Percentiles rank a stretch among this genome's conserved stretches.
These are phyloP conservation scores for Lindbergichthys nudifrons DNA, from an alignment of 2,797 vertebrate species.

Conservation along the genomic window DNA sequence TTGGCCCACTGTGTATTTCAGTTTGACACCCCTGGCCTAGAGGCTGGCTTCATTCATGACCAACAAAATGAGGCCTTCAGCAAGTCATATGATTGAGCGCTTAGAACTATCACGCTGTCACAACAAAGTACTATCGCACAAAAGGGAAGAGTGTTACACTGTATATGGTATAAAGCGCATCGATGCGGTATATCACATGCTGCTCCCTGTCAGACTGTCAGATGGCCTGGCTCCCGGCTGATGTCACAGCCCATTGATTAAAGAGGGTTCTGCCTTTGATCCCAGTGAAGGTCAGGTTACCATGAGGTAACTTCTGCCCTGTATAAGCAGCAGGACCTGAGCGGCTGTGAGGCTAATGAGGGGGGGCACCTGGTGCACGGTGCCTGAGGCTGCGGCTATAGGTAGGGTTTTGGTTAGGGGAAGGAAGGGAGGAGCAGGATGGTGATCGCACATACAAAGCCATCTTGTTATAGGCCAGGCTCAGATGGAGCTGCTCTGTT, in stretches of 20 bases:
- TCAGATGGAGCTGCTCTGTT: constrained; percentile 81
- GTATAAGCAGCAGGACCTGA: neutral
- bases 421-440: constrained; percentile 75
- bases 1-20: too few species aligned
- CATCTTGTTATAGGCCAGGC: constrained; percentile 81
- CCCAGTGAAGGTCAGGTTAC: constrained; percentile 63
- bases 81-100: constrained; percentile 36
- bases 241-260: constrained; percentile 60
- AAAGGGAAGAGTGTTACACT: constrained; percentile 1
- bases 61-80: constrained; percentile 22
- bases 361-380: constrained; percentile 66
- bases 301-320: constrained; percentile 52
- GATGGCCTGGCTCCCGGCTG: constrained; percentile 47
- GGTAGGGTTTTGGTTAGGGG: constrained; percentile 51
- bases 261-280: constrained; percentile 43
- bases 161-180: constrained; percentile 1
- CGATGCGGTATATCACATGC: constrained; percentile 50
- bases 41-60: constrained; percentile 40
- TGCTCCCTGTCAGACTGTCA: constrained; percentile 55
- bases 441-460: constrained; percentile 81
- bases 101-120: constrained; percentile 22
- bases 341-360: constrained; percentile 41
- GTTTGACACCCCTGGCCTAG: too few species aligned
- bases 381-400: constrained; percentile 51
- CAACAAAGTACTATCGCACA: constrained; percentile 17